Percentiles rank a stretch among this genome's conserved stretches.
Evolutionary conservation across 2,797 vertebrate genomes (phyloP).

Genomic region (Lepidocolaptes lacrymiger): DNA sequence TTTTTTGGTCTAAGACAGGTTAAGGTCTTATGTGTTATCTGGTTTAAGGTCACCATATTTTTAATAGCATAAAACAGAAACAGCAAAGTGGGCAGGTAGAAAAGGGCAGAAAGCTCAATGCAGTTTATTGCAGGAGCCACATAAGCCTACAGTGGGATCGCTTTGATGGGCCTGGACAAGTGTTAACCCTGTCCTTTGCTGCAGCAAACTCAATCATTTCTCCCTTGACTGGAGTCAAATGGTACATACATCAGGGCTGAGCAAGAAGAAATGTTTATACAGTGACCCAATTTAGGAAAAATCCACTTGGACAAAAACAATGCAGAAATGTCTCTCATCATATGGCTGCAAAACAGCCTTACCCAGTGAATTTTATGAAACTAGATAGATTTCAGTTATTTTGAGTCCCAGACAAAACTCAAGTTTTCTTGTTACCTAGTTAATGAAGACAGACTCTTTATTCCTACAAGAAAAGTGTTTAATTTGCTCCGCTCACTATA

Average conservation of each 20-base stretch:
- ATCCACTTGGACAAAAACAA: neutral
- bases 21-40: neutral
- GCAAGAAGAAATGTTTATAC: neutral
- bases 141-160: neutral
- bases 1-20: neutral
- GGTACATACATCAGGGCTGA: neutral
- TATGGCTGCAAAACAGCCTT: neutral
- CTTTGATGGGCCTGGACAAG: neutral
- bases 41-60: neutral
- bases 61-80: neutral
- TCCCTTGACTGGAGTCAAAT: neutral
- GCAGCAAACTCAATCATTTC: neutral
- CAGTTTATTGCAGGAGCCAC: too few relatives aligned
- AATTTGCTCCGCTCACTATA: neutral
- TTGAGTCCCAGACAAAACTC: neutral
- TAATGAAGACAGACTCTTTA: neutral
- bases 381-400: neutral
- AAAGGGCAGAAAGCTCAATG: too few relatives aligned
- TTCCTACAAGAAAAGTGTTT: neutral
- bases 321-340: neutral
- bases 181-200: neutral
- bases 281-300: neutral
- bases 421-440: neutral
- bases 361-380: neutral
- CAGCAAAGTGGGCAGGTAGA: neutral